Conservation (phyloP, 2,113 vertebrate genomes). For the Shinisaurus crocodilurus region DNA sequence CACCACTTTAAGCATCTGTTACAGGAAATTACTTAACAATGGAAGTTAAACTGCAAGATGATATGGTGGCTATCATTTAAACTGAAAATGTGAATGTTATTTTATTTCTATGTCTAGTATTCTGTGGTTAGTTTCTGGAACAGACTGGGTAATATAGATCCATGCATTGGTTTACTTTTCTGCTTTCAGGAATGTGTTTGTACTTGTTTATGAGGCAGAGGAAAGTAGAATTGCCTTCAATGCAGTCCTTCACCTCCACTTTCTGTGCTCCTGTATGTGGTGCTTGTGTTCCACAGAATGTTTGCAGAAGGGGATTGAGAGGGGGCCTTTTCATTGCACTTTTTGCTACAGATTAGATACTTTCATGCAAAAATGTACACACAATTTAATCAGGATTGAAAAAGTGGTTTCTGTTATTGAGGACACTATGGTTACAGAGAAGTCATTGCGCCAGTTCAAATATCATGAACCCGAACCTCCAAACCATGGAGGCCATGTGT, state of each 20-base stretch:
- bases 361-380: background rate
- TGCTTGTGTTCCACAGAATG: background rate
- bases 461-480: too few relatives aligned
- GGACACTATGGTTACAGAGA: background rate
- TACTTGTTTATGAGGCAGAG: background rate
- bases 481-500: background rate
- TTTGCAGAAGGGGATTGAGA: background rate
- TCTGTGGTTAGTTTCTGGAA: background rate
- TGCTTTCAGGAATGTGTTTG: background rate
- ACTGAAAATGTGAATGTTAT: conserved; percentile 15
- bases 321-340: conserved; percentile 14
- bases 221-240: fast-evolving
- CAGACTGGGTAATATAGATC: conserved; percentile 2
- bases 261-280: conserved; percentile 20
- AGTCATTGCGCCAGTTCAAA: background rate
- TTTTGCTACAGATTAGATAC: conserved; percentile 11
- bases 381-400: conserved; percentile 1
- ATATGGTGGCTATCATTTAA: conserved; percentile 31
- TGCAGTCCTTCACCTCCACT: background rate
- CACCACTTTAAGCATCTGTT: background rate
- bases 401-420: background rate
- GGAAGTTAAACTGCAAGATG: background rate
- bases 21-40: background rate
- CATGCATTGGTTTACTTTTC: conserved; percentile 30
- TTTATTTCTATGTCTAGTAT: conserved; percentile 24